Evolutionary conservation across 64 coral and sea anemone genomes (phyloP), one percentile per base, ranked within the genome.

Genomic region (Montipora foliosa): DNA sequence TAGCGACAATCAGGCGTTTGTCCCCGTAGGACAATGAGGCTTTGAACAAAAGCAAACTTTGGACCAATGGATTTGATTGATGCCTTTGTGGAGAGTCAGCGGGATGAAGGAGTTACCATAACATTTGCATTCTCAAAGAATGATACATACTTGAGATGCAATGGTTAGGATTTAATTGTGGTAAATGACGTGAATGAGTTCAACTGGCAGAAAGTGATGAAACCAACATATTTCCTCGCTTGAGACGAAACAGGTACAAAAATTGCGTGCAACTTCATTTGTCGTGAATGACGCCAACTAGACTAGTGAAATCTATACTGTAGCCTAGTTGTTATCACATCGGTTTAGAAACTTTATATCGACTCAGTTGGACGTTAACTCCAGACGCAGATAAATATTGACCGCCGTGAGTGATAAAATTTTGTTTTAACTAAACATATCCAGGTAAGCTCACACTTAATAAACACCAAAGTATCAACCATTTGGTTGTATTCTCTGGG

Each of bases 331-430:
- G 47, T 84, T 6, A 86, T 86, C 68, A 71, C 82, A 86, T 71
- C 67, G 47, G 64, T 20, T 68, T 86, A 70, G 82, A 71, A 86
- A 86, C 66, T 51, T 46, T 71, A 86, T 86, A 86, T 46, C 10
- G 46, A 47, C 62, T 14, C 64, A 70, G 62, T 50, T 71, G 82
- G 64, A 86, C 44, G 82, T 71, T 68, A 70, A 50, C 82, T 71
- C 82, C 7, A 52, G 64, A 71, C 47, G 61, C n/a, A 47, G 62
- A 86, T 86, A 86, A 86, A 86, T 71, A 86, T 86, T 86, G 82
- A 71, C 47, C 17, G 82, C 9, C 6, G 5, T 19, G 44, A 17
- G 5, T 66, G 1, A 72, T 1, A 6, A 49, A 49, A 71, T 21
- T 71, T 22, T 68, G 44, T 68, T 15, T 16, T 61, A 84, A 47